phyloP scores from a whole-genome alignment of 2,797 vertebrate species.

The Lateolabrax maculatus region DNA sequence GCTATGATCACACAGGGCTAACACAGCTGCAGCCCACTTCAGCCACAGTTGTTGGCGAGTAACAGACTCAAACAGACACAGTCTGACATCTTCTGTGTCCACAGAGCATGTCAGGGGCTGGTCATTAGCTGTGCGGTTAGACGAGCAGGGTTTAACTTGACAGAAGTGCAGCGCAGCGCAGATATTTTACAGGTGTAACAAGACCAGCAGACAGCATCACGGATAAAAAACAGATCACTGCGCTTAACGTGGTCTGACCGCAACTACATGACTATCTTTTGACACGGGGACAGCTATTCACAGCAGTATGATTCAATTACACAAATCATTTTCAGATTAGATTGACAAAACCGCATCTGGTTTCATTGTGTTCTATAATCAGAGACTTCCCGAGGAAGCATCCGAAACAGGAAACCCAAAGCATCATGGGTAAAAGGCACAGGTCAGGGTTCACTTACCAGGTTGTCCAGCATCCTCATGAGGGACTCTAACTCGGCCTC shows the following conservation, averaged over 20 bases:
- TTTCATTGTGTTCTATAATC: slow-evolving; percentile 66
- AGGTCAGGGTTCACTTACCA: slow-evolving; percentile 88
- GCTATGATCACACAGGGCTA: slow-evolving; percentile 71
- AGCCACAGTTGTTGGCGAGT: slow-evolving; percentile 65
- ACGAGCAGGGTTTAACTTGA: slow-evolving; percentile 24
- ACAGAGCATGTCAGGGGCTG: slow-evolving; percentile 42
- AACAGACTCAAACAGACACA: slow-evolving; percentile 58
- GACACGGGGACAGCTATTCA: neutral
- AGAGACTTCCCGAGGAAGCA: slow-evolving; percentile 67
- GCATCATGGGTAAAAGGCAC: slow-evolving; percentile 53
- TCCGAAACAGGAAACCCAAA: slow-evolving; percentile 61
- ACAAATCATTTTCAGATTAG: slow-evolving; percentile 19
- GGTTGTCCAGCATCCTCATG: slow-evolving; percentile 98
- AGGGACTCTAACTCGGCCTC: slow-evolving; percentile 96
- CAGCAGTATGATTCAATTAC: slow-evolving; percentile 40
- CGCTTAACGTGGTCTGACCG: neutral
- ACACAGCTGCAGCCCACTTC: slow-evolving; percentile 74
- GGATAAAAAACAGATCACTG: slow-evolving; percentile 7
- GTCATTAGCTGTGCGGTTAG: slow-evolving; percentile 55
- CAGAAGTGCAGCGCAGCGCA: slow-evolving; percentile 13
- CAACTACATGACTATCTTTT: slow-evolving; percentile 9
- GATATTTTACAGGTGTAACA: slow-evolving; percentile 11
- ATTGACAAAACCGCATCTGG: slow-evolving; percentile 19
- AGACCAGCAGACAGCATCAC: slow-evolving; percentile 1
- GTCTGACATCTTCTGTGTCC: slow-evolving; percentile 62